phyloP scores from a whole-genome alignment of 2,113 vertebrate species.

The Dicaeum eximium region DNA sequence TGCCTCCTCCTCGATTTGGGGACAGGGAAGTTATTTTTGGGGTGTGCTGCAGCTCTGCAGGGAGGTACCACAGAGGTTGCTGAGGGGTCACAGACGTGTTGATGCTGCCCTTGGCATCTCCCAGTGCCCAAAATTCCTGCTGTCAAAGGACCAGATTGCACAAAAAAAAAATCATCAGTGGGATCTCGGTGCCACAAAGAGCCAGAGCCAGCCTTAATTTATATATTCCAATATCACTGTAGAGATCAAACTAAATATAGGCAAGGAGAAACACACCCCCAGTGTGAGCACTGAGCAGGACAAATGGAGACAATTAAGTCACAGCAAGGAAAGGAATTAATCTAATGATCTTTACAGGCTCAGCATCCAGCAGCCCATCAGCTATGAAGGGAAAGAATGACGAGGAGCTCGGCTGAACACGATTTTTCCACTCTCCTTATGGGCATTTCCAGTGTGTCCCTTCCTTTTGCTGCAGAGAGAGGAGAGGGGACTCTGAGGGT shows the following conservation, averaged over 20 bases:
- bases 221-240: neutral
- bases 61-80: neutral
- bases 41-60: neutral
- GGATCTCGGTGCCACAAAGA: neutral
- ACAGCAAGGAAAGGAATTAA: slow-evolving; percentile 22
- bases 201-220: neutral
- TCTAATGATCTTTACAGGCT: neutral
- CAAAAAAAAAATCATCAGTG: neutral
- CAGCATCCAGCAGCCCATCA: neutral
- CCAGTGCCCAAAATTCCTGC: neutral
- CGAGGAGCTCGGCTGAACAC: accelerated
- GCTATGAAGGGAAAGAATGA: neutral
- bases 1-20: neutral
- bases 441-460: neutral
- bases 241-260: slow-evolving; percentile 33
- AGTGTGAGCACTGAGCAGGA: neutral
- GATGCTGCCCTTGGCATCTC: neutral
- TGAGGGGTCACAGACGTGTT: accelerated
- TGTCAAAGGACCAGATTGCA: accelerated
- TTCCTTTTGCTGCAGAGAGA: neutral
- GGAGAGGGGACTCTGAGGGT: neutral
- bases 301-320: slow-evolving; percentile 20
- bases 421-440: neutral
- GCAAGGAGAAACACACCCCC: neutral
- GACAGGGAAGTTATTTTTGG: neutral